phyloP scores from a whole-genome alignment of 2,113 vertebrate genomes.

The Plestiodon gilberti region DNA sequence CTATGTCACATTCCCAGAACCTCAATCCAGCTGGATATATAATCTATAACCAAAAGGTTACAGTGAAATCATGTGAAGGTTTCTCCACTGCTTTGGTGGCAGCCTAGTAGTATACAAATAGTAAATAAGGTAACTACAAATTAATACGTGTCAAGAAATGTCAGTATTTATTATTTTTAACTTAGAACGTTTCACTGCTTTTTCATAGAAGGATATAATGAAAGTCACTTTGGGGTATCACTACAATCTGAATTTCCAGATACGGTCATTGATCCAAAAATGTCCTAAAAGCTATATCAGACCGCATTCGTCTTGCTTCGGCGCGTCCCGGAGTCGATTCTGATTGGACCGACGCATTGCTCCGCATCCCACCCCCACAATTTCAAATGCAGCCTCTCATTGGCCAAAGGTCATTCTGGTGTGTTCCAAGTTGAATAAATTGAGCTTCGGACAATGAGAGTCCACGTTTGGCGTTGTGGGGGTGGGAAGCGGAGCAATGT shows the following conservation, averaged over 20 bases:
- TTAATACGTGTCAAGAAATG: not conserved
- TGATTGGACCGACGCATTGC: too few species aligned
- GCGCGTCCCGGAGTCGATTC: too few species aligned
- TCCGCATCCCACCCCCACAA: too few species aligned
- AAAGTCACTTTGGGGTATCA: not conserved
- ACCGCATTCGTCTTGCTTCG: too few species aligned
- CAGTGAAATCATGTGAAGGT: not conserved
- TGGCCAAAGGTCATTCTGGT: too few species aligned
- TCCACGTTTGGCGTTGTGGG: too few species aligned
- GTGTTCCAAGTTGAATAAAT: not conserved
- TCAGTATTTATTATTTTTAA: not conserved
- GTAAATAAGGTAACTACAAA: not conserved
- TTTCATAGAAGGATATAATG: not conserved
- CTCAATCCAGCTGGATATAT: not conserved
- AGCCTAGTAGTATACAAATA: not conserved
- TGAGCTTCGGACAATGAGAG: too few species aligned
- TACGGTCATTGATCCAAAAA: not conserved
- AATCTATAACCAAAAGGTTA: not conserved
- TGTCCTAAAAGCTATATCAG: too few species aligned
- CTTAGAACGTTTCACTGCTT: not conserved
- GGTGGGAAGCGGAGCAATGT: too few species aligned
- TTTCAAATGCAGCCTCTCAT: too few species aligned
- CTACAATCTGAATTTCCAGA: not conserved
- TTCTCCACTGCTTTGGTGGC: not conserved
- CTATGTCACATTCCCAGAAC: slow-evolving; percentile 13